Evolutionary conservation across 1,140 invertebrate species (phyloP).

Genomic region (Neocloeon triangulifer): DNA sequence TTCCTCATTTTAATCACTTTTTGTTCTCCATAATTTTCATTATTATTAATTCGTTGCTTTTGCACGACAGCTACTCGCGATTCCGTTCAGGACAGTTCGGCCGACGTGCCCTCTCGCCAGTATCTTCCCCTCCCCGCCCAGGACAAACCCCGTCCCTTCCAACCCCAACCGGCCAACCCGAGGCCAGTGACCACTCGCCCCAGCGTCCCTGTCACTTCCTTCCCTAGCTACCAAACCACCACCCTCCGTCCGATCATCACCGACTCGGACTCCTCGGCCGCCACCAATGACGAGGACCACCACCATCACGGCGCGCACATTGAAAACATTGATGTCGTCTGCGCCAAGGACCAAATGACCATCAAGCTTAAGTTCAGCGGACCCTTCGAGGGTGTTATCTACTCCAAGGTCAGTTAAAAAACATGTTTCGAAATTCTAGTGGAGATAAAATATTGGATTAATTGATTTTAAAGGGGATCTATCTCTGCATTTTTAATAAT

Average conservation of each 20-base stretch:
- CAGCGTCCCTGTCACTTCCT: constrained; percentile 11
- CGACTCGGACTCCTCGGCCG: constrained; percentile 1
- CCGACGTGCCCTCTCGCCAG: constrained; percentile 5
- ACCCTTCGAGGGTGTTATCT: constrained; percentile 52
- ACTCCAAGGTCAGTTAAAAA: constrained; percentile 59
- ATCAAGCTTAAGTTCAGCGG: constrained; percentile 59
- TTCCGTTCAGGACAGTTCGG: neutral
- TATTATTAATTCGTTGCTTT: too few relatives aligned
- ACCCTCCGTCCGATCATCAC: constrained; percentile 2
- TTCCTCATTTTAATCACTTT: too few relatives aligned
- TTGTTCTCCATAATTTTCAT: too few relatives aligned
- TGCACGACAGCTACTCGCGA: neutral
- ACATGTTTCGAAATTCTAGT: too few relatives aligned
- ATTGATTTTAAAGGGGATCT: too few relatives aligned
- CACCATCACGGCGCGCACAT: constrained; percentile 47
- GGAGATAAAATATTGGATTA: too few relatives aligned
- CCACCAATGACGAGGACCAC: constrained; percentile 17
- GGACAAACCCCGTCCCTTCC: constrained; percentile 39
- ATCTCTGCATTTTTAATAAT: too few relatives aligned
- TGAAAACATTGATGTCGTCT: constrained; percentile 47
- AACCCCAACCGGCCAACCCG: constrained; percentile 14
- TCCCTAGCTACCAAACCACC: constrained; percentile 6
- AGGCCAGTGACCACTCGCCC: constrained; percentile 11
- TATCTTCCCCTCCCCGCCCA: constrained; percentile 30
- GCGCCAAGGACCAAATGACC: constrained; percentile 60